A percentile compares a stretch with the other conserved stretches of the same genome.
Evolutionary conservation across 1,140 invertebrate species (phyloP).

Genomic region (Drosophila paulistorum): DNA sequence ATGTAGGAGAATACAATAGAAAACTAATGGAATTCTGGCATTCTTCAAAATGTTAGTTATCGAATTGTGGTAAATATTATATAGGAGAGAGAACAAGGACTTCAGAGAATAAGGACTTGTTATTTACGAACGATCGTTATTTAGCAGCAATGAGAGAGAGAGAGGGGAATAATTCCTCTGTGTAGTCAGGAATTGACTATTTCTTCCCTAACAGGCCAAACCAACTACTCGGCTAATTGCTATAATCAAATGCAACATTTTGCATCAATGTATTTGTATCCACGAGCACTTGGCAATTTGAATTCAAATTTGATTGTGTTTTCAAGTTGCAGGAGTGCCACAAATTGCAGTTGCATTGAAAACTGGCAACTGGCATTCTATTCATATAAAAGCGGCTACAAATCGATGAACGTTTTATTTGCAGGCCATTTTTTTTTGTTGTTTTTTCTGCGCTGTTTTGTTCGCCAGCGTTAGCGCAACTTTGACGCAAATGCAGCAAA

Average conservation of each 20-base stretch:
- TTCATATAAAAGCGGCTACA: slow-evolving; percentile 64
- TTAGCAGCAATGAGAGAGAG: too few relatives aligned
- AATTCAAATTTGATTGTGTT: slow-evolving; percentile 56
- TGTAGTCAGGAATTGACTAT: too few relatives aligned
- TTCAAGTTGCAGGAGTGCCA: slow-evolving; percentile 34
- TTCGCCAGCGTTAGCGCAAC: slow-evolving; percentile 33
- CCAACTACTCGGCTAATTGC: slow-evolving; percentile 38
- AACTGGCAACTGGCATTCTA: slow-evolving; percentile 52
- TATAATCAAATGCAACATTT: slow-evolving; percentile 47
- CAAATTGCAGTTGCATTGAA: slow-evolving; percentile 51
- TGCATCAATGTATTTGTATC: slow-evolving; percentile 1
- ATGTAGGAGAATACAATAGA: too few relatives aligned
- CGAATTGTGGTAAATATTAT: too few relatives aligned
- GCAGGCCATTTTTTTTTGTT: slow-evolving; percentile 43
- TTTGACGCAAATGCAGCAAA: slow-evolving; percentile 47
- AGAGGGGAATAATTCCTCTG: too few relatives aligned
- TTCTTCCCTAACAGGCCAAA: too few relatives aligned
- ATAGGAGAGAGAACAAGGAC: too few relatives aligned
- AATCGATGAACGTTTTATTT: slow-evolving; percentile 58
- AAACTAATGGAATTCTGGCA: too few relatives aligned
- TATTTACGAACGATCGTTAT: too few relatives aligned
- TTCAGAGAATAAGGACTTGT: too few relatives aligned
- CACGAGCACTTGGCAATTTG: slow-evolving; percentile 32
- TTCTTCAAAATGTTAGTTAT: too few relatives aligned
- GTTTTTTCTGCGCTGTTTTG: neutral